Conservation (phyloP, 2,888 invertebrate species). For the Agrotis segetum region DNA sequence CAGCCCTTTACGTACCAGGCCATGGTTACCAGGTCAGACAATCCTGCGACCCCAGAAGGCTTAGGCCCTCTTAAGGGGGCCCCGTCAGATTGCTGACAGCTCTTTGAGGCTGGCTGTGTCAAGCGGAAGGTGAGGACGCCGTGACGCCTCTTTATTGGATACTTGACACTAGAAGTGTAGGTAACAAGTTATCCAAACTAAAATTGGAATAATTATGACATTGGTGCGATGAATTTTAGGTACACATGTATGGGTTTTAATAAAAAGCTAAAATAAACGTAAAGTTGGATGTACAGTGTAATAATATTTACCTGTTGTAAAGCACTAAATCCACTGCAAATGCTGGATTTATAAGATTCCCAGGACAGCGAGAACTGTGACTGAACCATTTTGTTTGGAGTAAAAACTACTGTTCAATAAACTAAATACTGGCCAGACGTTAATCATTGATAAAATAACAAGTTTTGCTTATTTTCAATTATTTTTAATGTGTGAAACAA, state of each 20-base stretch:
- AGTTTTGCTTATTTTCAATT: conserved; percentile 7
- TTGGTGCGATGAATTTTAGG: not conserved
- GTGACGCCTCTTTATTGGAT: not conserved
- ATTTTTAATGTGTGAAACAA: not conserved
- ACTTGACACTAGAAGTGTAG: not conserved
- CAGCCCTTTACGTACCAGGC: no score
- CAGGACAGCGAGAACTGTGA: conserved; percentile 84
- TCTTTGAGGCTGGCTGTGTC: no score
- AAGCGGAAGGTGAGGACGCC: no score
- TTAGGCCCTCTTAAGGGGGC: no score
- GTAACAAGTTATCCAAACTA: not conserved
- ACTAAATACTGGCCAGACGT: conserved; percentile 1
- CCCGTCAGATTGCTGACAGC: no score
- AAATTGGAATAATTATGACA: not conserved
- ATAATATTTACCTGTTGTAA: conserved; percentile 82
- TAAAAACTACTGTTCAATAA: not conserved
- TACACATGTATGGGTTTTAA: not conserved
- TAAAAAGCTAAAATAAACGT: not conserved
- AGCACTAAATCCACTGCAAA: conserved; percentile 84
- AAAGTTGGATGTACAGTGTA: no score
- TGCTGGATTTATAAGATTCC: conserved; percentile 84
- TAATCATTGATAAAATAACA: not conserved
- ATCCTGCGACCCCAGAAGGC: no score
- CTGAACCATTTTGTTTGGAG: conserved; percentile 73
- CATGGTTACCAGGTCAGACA: no score